Conservation (phyloP, 2,113 vertebrate genomes). For the Phrynosoma platyrhinos region DNA sequence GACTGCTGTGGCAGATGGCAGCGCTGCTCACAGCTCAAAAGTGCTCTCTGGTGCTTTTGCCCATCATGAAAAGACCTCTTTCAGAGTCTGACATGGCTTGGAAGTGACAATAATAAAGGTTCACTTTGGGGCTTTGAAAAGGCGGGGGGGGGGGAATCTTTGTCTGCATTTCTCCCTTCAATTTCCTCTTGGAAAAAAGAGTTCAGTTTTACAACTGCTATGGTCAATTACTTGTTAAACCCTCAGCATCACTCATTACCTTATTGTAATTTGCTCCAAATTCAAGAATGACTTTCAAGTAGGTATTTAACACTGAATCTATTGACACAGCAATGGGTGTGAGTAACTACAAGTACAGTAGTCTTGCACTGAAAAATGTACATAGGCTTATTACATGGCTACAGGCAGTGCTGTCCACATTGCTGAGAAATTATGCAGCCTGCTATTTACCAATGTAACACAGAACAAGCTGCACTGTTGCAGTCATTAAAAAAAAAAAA, state of each 20-base stretch:
- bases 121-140: conserved; percentile 61
- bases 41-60: conserved; percentile 53
- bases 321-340: neutral
- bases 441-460: neutral
- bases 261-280: neutral
- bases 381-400: neutral
- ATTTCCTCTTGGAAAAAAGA: neutral
- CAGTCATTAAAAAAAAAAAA: neutral
- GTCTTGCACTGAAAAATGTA: neutral
- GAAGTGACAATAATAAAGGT: conserved; percentile 60
- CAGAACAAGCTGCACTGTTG: neutral
- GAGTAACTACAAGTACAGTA: neutral
- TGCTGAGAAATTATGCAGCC: neutral
- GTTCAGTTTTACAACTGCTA: neutral
- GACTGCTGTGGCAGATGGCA: conserved; percentile 66
- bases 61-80: conserved; percentile 75
- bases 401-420: neutral
- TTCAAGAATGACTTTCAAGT: neutral
- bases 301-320: neutral
- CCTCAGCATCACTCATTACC: neutral
- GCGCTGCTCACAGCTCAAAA: conserved; percentile 62
- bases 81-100: conserved; percentile 68
- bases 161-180: neutral
- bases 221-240: conserved; percentile 32
- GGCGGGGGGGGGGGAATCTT: conserved; percentile 29